phyloP scores from a whole-genome alignment of 2,797 vertebrate species.

The Enteromius radiatus region DNA sequence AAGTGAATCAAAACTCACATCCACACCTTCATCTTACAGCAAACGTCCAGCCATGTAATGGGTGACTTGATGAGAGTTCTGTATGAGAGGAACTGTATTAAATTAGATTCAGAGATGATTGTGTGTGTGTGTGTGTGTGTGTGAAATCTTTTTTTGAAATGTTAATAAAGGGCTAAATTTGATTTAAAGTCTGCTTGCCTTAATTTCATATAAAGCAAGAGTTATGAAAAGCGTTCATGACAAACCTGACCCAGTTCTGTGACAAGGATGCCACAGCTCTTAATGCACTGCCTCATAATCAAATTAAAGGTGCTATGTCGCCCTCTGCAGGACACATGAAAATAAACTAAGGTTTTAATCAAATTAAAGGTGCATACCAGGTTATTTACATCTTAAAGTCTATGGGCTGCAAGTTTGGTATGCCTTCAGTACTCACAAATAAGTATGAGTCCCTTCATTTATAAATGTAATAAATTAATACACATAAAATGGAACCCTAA shows the following conservation, averaged over 20 bases:
- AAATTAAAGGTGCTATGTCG: conserved; percentile 17
- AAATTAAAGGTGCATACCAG: conserved; percentile 6
- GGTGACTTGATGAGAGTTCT: neutral
- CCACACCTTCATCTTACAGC: neutral
- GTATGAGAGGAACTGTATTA: neutral
- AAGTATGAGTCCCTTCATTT: neutral
- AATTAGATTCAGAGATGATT: neutral
- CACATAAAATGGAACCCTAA: neutral
- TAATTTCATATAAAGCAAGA: neutral
- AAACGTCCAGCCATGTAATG: neutral
- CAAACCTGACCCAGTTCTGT: conserved; percentile 9
- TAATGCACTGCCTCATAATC: neutral
- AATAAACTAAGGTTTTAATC: conserved; percentile 3
- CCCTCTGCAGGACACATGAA: conserved; percentile 50
- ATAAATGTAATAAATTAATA: neutral
- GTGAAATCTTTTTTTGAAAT: neutral
- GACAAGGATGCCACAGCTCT: neutral
- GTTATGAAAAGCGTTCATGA: neutral
- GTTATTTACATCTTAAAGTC: neutral
- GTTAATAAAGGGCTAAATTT: neutral
- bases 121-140: neutral
- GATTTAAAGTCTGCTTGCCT: neutral
- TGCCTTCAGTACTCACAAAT: neutral
- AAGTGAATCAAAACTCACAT: conserved; percentile 15
- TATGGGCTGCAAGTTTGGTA: neutral